Evolutionary conservation across 2,113 vertebrate species (phyloP), one percentile per base, ranked within the genome.

Genomic region (Pogona vitticeps): DNA sequence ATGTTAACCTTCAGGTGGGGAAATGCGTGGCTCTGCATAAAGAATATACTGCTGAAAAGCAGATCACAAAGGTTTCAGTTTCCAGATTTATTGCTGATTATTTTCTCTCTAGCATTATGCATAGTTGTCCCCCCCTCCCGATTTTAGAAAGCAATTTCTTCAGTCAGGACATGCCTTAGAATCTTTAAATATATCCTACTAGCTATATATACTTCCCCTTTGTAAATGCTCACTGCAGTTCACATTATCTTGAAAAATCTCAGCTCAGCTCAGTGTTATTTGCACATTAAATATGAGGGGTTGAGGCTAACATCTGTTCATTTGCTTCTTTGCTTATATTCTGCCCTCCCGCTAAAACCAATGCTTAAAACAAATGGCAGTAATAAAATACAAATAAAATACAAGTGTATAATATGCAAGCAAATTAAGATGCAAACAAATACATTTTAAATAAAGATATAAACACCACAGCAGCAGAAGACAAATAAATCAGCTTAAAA

Each of bases 21-120:
- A 86, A 31, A n/a, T 5, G 2, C 14, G 1, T 46, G 14, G 14
- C 81, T 63, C 71, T 42, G 20, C 78, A 40, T 78, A 90, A 61
- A 15, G 1, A 6, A 6, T 46, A 52, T 0, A 17, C 59, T 40
- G 1, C 1, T 1, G 2, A 17, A 13, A 21, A 3, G 6, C 46
- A 68, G n/a, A 38, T 85, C 1, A 2, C 3, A 36, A 67, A 40
- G 36, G 15, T 61, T 67, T 31, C 6, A n/a, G 61, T 20, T 2
- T 18, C 36, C 61, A 81, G 40, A 13, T 42, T 15, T 4, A 52
- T 46, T 76, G 23, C 40, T 52, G 3, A 31, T 68, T 13, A 46
- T 46, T n/a, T 23, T 3, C 13, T 2, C 15, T 65, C 78, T 13
- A 42, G 38, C 18, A 23, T 33, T 52, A 33, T 31, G 33, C 6